Evolutionary conservation across 2,888 invertebrate genomes (phyloP), one percentile per base, ranked within the genome.

Genomic region (Eupsilia transversa): DNA sequence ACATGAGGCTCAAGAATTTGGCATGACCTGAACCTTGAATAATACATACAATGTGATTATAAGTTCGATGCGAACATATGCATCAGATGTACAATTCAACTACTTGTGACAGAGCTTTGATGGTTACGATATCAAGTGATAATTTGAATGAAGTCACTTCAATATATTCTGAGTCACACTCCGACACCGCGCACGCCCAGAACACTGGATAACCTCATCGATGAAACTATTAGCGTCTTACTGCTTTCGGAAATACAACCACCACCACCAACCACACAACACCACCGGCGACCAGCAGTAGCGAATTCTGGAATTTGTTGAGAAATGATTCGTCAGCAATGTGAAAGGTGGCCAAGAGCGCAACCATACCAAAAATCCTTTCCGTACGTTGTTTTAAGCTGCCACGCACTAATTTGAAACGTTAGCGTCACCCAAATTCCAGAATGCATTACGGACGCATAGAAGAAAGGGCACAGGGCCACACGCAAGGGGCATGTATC

Each of bases 161-260:
- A 74, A 75, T 64, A 69, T 71, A 75, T 77, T 77, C 76, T 87
- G 88, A 89, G 84, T 88, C 88, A 88, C 75, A 71, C 71, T 86
- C 69, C 3, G 27, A 83, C 72, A 61, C 72, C 89, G 94, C 94
- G 94, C 94, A 94, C 90, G 94, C 93, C 91, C 92, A 92, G 87
- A 89, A 84, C 85, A 87, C 85, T 86, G 91, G 89, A 92, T 94
- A 93, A 93, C 91, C 92, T 92, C 90, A 91, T 90, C 90, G 84
- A 90, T 88, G 87, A 84, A 89, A 84, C 79, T 77, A 80, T 85
- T 81, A 86, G 79, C 80, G 78, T 74, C 83, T 78, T 77, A 82
- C 73, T 67, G 68, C 75, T 82, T 74, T 76, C 68, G 56, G 75
- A 79, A 82, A 81, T 79, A 59, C n/a, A n/a, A n/a, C n/a, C n/a